Evolutionary conservation across 2,797 vertebrate genomes (phyloP).

Genomic region (Schizopygopsis pylzovi): DNA sequence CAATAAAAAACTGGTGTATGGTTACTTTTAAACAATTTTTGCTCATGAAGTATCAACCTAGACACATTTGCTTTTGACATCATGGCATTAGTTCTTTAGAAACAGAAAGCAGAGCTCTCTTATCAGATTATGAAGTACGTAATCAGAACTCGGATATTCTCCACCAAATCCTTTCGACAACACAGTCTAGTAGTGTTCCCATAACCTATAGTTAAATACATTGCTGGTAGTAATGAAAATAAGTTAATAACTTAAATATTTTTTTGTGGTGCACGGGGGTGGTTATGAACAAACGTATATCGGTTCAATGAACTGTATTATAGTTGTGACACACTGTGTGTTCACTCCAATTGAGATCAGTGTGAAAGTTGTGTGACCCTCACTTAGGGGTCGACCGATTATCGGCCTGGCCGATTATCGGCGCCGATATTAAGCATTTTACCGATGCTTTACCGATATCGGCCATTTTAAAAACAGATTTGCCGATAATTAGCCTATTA

Average conservation of each 20-base stretch:
- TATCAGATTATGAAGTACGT: constrained; percentile 48
- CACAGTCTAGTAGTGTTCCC: neutral
- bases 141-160: constrained; percentile 47
- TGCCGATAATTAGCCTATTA: too few species aligned
- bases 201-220: neutral
- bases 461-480: too few species aligned
- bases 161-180: constrained; percentile 43
- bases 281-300: constrained; percentile 47
- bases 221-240: constrained; percentile 15
- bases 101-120: constrained; percentile 29
- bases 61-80: constrained; percentile 39
- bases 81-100: constrained; percentile 32
- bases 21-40: neutral
- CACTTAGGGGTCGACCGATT: too few species aligned
- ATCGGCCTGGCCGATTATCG: too few species aligned
- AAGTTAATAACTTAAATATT: constrained; percentile 19
- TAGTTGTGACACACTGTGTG: constrained; percentile 43
- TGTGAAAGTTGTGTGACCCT: constrained; percentile 57
- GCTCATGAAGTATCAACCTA: neutral
- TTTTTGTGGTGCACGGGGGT: constrained; percentile 5
- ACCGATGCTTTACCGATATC: too few species aligned
- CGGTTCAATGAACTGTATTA: constrained; percentile 57
- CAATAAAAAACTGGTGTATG: neutral
- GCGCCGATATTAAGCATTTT: too few species aligned
- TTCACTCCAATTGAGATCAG: constrained; percentile 53